Evolutionary conservation across 2,797 vertebrate species (phyloP).

Genomic region (Luscinia megarhynchos): DNA sequence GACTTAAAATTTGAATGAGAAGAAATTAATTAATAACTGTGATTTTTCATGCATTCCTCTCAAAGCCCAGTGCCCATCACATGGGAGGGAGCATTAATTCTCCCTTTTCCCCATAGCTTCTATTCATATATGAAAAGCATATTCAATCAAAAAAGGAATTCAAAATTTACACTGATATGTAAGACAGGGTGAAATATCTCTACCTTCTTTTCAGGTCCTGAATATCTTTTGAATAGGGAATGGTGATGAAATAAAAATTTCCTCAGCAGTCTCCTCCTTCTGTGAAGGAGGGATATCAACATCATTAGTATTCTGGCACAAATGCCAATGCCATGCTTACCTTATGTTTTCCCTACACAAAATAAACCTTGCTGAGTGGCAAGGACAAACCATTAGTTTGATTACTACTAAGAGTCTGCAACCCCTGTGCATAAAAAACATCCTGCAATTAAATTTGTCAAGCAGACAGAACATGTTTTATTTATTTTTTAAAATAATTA

Average conservation of each 20-base stretch:
- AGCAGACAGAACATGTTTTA: not conserved
- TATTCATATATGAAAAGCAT: not conserved
- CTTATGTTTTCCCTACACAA: not conserved
- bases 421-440: not conserved
- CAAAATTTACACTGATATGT: not conserved
- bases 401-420: not conserved
- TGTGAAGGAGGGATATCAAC: not conserved
- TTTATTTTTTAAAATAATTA: slow-evolving; percentile 37
- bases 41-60: not conserved
- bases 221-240: not conserved
- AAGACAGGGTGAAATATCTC: not conserved
- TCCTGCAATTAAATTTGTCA: not conserved
- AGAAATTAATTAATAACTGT: not conserved
- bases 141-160: not conserved
- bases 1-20: not conserved
- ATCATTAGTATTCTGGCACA: not conserved
- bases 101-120: not conserved
- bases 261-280: not conserved
- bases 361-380: not conserved
- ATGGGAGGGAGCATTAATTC: not conserved
- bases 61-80: not conserved
- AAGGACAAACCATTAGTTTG: slow-evolving; percentile 23
- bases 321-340: not conserved
- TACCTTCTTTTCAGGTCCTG: not conserved
- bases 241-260: not conserved